phyloP scores from a whole-genome alignment of 1,140 invertebrate genomes.

The Bactericera cockerelli region DNA sequence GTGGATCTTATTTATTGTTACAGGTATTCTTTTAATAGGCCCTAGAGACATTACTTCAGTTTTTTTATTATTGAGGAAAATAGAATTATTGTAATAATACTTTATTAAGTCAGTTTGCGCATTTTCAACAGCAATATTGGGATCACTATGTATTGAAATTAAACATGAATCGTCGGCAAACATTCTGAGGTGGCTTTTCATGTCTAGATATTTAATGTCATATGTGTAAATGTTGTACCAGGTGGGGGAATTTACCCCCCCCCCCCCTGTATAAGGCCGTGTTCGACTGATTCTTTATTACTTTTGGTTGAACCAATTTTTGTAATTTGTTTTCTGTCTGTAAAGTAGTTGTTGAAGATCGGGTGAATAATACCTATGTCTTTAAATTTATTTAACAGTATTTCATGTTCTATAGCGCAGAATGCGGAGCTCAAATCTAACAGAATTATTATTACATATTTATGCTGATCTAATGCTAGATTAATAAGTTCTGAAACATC shows the following conservation, averaged over 20 bases:
- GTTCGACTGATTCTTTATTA: neutral
- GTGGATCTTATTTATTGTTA: no score
- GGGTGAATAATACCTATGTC: neutral
- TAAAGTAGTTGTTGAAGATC: neutral
- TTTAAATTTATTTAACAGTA: neutral
- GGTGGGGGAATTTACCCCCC: neutral
- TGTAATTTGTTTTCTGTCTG: neutral
- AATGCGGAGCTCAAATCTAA: neutral
- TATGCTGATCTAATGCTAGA: neutral
- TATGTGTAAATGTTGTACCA: neutral
- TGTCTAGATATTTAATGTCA: neutral
- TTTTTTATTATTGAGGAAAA: neutral
- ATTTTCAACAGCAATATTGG: neutral
- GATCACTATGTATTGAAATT: neutral
- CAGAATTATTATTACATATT: neutral
- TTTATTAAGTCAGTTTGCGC: conserved; percentile 3
- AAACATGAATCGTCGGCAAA: conserved; percentile 4
- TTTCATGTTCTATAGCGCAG: neutral
- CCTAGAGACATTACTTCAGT: neutral
- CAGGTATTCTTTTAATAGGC: no score
- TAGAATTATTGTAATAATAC: neutral
- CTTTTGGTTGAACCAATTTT: neutral
- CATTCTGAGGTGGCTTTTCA: neutral
- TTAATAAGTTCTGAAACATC: neutral
- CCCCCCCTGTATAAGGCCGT: neutral